A percentile compares a stretch with the other conserved stretches of the same genome.
Evolutionary conservation across 2,113 vertebrate species (phyloP).

Genomic region (Embiotoca jacksoni): DNA sequence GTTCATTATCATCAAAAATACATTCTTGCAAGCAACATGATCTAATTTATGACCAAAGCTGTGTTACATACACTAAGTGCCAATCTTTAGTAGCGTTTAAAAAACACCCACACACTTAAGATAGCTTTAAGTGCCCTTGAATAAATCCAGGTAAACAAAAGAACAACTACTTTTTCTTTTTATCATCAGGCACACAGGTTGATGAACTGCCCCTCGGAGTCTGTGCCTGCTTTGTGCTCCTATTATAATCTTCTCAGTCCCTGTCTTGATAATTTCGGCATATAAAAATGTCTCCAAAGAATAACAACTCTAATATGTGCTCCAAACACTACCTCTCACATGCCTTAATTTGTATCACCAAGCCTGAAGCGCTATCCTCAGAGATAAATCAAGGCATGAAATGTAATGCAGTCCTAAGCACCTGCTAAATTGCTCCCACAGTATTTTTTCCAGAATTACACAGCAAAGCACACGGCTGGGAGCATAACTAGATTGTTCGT

Average conservation of each 20-base stretch:
- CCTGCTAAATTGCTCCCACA: constrained; percentile 43
- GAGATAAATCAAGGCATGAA: constrained; percentile 56
- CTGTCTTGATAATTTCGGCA: constrained; percentile 23
- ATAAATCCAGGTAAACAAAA: background rate
- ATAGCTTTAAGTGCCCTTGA: background rate
- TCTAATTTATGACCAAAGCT: too few relatives aligned
- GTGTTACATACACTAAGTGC: too few relatives aligned
- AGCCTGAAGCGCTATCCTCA: constrained; percentile 32
- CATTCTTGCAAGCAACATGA: too few relatives aligned
- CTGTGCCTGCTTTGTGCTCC: background rate
- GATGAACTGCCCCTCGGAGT: too few relatives aligned
- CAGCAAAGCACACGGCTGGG: constrained; percentile 17
- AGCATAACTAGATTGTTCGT: constrained; percentile 39
- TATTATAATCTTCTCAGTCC: constrained; percentile 6
- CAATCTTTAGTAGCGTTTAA: too few relatives aligned
- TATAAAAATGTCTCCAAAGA: constrained; percentile 37
- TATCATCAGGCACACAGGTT: too few relatives aligned
- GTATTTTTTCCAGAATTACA: constrained; percentile 42
- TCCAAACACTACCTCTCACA: constrained; percentile 36
- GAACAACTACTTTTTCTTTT: too few relatives aligned
- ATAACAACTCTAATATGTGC: constrained; percentile 47
- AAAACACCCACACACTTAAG: too few relatives aligned
- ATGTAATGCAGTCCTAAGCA: constrained; percentile 56
- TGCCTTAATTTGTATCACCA: constrained; percentile 40
- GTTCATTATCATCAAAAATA: too few relatives aligned